Evolutionary conservation across 2,888 invertebrate genomes (phyloP).

Genomic region (Acleris laterana): DNA sequence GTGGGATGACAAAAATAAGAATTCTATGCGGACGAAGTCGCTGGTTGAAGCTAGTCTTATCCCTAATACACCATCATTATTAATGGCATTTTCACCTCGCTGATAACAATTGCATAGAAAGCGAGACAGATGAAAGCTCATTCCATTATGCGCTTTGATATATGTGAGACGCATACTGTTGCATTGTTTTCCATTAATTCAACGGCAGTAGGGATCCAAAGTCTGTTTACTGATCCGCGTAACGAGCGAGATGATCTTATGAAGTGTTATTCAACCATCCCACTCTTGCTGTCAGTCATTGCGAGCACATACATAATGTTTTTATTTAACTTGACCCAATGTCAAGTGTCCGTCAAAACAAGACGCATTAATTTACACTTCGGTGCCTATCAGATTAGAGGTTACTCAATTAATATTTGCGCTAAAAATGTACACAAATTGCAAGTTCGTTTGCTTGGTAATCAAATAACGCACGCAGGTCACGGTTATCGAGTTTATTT

Average conservation of each 20-base stretch:
- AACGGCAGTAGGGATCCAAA: slow-evolving; percentile 1
- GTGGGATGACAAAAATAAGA: no score
- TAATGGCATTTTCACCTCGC: slow-evolving; percentile 5
- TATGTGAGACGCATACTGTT: slow-evolving; percentile 25
- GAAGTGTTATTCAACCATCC: slow-evolving; percentile 21
- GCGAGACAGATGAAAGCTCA: slow-evolving; percentile 31
- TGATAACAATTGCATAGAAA: slow-evolving; percentile 31
- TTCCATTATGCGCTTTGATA: slow-evolving; percentile 26
- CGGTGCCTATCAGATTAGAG: neutral
- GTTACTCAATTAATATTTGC: neutral
- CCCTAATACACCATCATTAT: neutral
- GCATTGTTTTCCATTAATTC: slow-evolving; percentile 22
- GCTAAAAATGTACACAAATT: no score
- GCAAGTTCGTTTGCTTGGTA: no score
- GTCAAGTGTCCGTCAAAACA: slow-evolving; percentile 15
- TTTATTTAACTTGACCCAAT: slow-evolving; percentile 22
- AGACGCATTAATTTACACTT: slow-evolving; percentile 8
- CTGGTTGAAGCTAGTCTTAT: no score
- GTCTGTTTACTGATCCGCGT: neutral
- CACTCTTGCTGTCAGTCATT: slow-evolving; percentile 28
- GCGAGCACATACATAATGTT: slow-evolving; percentile 6
- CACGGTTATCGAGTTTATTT: no score
- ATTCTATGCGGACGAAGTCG: no score
- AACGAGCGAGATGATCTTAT: slow-evolving; percentile 13
- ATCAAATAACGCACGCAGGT: no score